Base-by-base conservation (phyloP, 2,888 invertebrate species). In the Apotomis capreana region DNA sequence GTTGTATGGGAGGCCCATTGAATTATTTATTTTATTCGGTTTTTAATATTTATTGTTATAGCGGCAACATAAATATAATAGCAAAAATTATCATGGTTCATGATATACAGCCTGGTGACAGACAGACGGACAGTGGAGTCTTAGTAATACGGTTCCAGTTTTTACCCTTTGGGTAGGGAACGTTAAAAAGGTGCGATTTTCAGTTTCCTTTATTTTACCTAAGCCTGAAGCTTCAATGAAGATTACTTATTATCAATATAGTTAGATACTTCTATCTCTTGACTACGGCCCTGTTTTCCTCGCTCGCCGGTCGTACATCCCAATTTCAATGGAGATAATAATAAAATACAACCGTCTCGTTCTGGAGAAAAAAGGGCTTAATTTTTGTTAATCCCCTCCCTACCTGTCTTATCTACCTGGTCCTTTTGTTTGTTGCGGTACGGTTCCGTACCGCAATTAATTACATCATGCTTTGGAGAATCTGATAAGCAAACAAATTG, bases 281-380 rank as follows among this genome's bases (percentile, higher is more conserved):
- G 15, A 26, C 46, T 57, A 36, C 26, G 9, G 8, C 26, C 12
- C 15, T n/a, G n/a, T 6, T 57, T 26, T n/a, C 55, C 10, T 5
- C 51, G 44, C 54, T 58, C 57, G 46, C 37, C 51, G 51, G 15
- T 51, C 69, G 63, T 64, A 52, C 63, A 64, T 70, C 13, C 58
- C 64, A 64, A 64, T 70, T 59, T 64, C 58, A 58, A 58, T 36
- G 36, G 57, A 79, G 2, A 77, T 75, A 72, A 55, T 68, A 10
- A 79, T 79, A 74, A 74, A 78, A n/a, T 74, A 74, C 58, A 77
- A 78, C 44, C 73, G 76, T n/a, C 69, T 75, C 65, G 77, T 76
- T 3, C 90, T 90, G 90, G 78, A 88, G 3, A 77, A 79, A 86
- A 57, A 86, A 75, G 80, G 78, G 54, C 85, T 51, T 84, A 76